phyloP scores from a whole-genome alignment of 1,140 invertebrate species.

The Trichomalopsis sarcophagae region DNA sequence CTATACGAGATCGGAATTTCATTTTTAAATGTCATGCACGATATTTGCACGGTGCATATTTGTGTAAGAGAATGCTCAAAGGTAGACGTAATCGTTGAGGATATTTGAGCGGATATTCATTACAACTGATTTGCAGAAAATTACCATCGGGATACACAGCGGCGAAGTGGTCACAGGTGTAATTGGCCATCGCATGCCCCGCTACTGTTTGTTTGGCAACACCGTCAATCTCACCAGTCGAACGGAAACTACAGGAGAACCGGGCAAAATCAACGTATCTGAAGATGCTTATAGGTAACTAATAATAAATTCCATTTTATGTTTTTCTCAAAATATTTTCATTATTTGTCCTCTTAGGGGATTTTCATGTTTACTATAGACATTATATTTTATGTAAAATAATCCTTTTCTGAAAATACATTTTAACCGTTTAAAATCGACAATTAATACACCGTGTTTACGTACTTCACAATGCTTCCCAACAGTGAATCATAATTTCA shows the following conservation, averaged over 20 bases:
- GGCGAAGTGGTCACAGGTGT: slow-evolving; percentile 97
- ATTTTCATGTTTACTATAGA: background rate
- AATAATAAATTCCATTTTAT: too few species aligned
- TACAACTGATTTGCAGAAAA: slow-evolving; percentile 79
- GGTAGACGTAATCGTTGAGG: background rate
- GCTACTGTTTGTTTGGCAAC: slow-evolving; percentile 98
- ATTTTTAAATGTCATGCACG: too few species aligned
- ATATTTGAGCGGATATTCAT: background rate
- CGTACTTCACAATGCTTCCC: background rate
- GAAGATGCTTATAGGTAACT: slow-evolving; percentile 93
- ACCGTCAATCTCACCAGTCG: slow-evolving; percentile 96
- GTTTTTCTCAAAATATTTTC: too few species aligned
- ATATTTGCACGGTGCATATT: too few species aligned
- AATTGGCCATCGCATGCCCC: slow-evolving; percentile 96
- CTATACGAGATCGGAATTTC: too few species aligned
- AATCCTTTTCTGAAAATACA: too few species aligned
- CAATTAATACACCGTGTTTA: background rate
- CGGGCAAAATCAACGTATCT: slow-evolving; percentile 94
- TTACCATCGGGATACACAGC: slow-evolving; percentile 97
- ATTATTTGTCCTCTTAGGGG: too few species aligned
- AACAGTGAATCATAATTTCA: too few species aligned
- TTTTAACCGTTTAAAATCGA: too few species aligned
- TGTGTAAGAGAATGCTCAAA: background rate
- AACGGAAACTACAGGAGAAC: slow-evolving; percentile 94
- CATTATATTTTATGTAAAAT: background rate